phyloP scores from a whole-genome alignment of 1,140 invertebrate genomes.

The Cydia amplana region DNA sequence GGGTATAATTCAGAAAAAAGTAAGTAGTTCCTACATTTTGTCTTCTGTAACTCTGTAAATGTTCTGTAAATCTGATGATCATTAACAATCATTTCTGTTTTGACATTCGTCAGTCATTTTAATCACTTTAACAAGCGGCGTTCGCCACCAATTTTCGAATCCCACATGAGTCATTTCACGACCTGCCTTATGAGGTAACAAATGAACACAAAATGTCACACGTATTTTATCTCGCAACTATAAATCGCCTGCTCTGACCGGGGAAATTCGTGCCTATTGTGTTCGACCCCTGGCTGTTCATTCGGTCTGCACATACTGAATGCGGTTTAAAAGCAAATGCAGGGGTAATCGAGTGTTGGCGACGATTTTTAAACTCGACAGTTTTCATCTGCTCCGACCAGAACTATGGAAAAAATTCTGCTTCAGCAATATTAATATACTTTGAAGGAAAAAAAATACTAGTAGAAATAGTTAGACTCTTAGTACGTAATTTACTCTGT shows the following conservation, averaged over 20 bases:
- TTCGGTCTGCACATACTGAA: slow-evolving; percentile 20
- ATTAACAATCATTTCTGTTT: too few relatives aligned
- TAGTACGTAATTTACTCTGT: too few relatives aligned
- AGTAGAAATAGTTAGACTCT: too few relatives aligned
- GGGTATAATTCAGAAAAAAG: neutral
- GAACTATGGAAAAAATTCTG: neutral
- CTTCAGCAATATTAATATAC: neutral
- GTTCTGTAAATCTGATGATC: too few relatives aligned
- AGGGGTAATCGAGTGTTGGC: slow-evolving; percentile 27
- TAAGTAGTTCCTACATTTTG: neutral
- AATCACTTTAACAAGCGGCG: neutral
- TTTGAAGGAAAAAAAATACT: too few relatives aligned
- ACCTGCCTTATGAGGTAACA: slow-evolving; percentile 19
- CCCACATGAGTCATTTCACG: neutral
- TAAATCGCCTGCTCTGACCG: slow-evolving; percentile 25
- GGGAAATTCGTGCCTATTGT: slow-evolving; percentile 24
- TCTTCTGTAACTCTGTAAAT: too few relatives aligned
- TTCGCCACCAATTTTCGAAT: slow-evolving; percentile 6
- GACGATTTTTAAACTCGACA: slow-evolving; percentile 20
- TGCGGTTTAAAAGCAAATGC: slow-evolving; percentile 26
- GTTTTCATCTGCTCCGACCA: neutral
- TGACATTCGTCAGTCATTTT: slow-evolving; percentile 4
- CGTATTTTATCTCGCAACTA: slow-evolving; percentile 25
- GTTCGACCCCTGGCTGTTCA: slow-evolving; percentile 23
- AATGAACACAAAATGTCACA: slow-evolving; percentile 27